Percentiles rank a stretch among this genome's conserved stretches.
Evolutionary conservation across 1,140 invertebrate genomes (phyloP).

Genomic region (Psilanteris sp.): DNA sequence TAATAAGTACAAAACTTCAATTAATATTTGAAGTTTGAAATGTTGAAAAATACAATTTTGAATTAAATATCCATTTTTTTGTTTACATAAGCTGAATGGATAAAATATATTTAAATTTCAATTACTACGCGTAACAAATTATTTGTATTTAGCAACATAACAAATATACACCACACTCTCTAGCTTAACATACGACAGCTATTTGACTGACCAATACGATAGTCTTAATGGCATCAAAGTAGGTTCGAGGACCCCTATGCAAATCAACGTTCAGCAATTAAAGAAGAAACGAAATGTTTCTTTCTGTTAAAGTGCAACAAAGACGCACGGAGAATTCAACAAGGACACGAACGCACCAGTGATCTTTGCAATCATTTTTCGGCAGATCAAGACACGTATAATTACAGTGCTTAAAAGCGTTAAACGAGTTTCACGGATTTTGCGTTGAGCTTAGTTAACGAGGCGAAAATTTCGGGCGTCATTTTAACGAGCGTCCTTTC

Average conservation of each 20-base stretch:
- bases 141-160: too few species aligned
- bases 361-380: conserved; percentile 32
- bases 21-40: too few species aligned
- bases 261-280: conserved; percentile 50
- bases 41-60: too few species aligned
- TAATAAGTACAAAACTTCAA: too few species aligned
- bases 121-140: too few species aligned
- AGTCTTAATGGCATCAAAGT: conserved; percentile 29
- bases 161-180: too few species aligned
- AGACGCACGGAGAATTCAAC: background rate
- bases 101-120: too few species aligned
- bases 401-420: conserved; percentile 40
- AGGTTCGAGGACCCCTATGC: conserved; percentile 54
- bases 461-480: conserved; percentile 35
- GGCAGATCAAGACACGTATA: conserved; percentile 48
- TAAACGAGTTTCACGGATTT: conserved; percentile 38
- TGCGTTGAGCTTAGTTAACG: conserved; percentile 20
- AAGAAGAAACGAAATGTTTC: conserved; percentile 30
- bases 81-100: too few species aligned
- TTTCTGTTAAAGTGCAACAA: background rate
- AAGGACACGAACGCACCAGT: conserved; percentile 6
- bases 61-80: too few species aligned
- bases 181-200: conserved; percentile 35
- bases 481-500: conserved; percentile 16
- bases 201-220: conserved; percentile 12